phyloP scores from a whole-genome alignment of 2,888 invertebrate genomes.

The Ophioninae sp. region DNA sequence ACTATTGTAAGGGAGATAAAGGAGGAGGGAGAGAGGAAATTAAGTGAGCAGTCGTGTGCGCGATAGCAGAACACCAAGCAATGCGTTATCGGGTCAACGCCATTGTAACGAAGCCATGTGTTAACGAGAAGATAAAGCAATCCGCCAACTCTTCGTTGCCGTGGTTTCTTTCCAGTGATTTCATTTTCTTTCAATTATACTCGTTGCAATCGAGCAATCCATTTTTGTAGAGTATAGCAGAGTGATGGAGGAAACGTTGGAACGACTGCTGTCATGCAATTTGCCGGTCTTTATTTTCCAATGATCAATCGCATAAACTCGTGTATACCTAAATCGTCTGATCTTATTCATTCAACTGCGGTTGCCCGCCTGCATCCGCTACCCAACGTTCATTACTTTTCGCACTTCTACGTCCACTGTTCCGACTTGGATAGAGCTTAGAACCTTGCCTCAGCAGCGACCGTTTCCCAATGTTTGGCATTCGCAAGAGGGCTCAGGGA shows the following conservation, averaged over 20 bases:
- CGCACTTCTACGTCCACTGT: no score
- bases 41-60: constrained; percentile 51
- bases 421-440: no score
- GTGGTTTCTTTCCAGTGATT: constrained; percentile 10
- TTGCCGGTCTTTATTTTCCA: background rate
- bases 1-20: constrained; percentile 51
- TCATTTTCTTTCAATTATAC: constrained; percentile 24
- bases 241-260: background rate
- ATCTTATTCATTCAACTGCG: background rate
- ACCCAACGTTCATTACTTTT: no score
- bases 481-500: no score
- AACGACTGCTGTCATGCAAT: background rate
- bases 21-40: constrained; percentile 31
- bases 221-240: background rate
- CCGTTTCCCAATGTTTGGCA: no score
- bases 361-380: no score
- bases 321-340: background rate
- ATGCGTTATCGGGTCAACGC: constrained; percentile 67
- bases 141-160: constrained; percentile 28
- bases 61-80: constrained; percentile 54
- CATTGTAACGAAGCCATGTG: constrained; percentile 70
- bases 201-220: constrained; percentile 4
- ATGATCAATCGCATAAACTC: background rate
- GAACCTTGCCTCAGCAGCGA: no score
- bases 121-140: constrained; percentile 70